A percentile compares a stretch with the other conserved stretches of the same genome.
These are phyloP conservation scores for Drosophila melanogaster DNA, from an alignment of 1,140 invertebrate species.

Conservation along the genomic window Release_6_plus_ISO1_MT NT_037436.4:5347501-5348000, in stretches of 20 bases:
- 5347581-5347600: not conserved
- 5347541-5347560: constrained; percentile 11
- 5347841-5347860: constrained; percentile 23
- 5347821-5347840: constrained; percentile 16
- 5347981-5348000: constrained; percentile 44
- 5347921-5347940: constrained; percentile 53
- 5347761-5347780: constrained; percentile 38
- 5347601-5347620: too few species aligned
- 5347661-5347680: constrained; percentile 84
- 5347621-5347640: constrained; percentile 83
- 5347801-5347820: constrained; percentile 41
- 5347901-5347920: constrained; percentile 34
- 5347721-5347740: not conserved
- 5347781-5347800: constrained; percentile 22
- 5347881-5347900: constrained; percentile 38
- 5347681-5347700: constrained; percentile 65
- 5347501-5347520: constrained; percentile 1
- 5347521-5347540: not conserved
- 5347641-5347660: constrained; percentile 82
- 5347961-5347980: constrained; percentile 52
- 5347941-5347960: constrained; percentile 37
- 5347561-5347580: not conserved
- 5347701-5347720: constrained; percentile 6
- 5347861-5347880: constrained; percentile 23
- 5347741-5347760: constrained; percentile 11